Base-by-base conservation (phyloP, 2,888 invertebrate species). In the Eubasilissa splendida region DNA sequence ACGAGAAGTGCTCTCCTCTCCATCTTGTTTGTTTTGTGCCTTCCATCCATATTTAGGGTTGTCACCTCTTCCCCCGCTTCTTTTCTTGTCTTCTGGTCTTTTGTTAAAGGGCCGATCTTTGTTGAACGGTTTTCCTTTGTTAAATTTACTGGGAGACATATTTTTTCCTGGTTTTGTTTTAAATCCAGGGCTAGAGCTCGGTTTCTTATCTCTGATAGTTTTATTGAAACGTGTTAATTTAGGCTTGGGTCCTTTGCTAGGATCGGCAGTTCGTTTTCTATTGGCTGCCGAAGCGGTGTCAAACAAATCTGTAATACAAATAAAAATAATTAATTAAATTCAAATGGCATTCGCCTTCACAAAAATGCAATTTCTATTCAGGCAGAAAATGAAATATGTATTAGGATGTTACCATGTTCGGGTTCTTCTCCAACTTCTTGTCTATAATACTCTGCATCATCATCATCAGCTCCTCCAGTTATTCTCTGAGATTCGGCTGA, bases 391-490 rank as follows among this genome's bases (percentile, higher is more conserved):
- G 1, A 10, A 53, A 9, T 12, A 8, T 59, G n/a, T 22, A 4
- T 60, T 11, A 14, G 22, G 54, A 58, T 56, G 12, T 84, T 88
- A 94, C 94, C 96, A 91, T 93, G 92, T 84, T 97, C 97, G 0
- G 97, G 97, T 86, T 96, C 96, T 85, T 94, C 94, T 54, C 97
- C 97, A 33, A 97, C 96, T 91, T 97, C 97, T 84, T 96, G 91
- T 84, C 94, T 91, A 87, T 95, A 97, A 89, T 97, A 97, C 83
- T 94, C 93, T 0, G 92, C 93, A 88, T 97, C 96, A 86, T 96
- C 94, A 77, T 95, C 95, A 59, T 89, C 88, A 0, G 87, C 88
- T 31, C 87, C 87, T 22, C 87, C 87, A 77, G 86, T 88, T 84
- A 89, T 90, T 81, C 87, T 87, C 66, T 87, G 85, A 3, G 91